A percentile compares a stretch with the other conserved stretches of the same genome.
Conservation (phyloP, 1,140 invertebrate species). For the Hyles vespertilio region DNA sequence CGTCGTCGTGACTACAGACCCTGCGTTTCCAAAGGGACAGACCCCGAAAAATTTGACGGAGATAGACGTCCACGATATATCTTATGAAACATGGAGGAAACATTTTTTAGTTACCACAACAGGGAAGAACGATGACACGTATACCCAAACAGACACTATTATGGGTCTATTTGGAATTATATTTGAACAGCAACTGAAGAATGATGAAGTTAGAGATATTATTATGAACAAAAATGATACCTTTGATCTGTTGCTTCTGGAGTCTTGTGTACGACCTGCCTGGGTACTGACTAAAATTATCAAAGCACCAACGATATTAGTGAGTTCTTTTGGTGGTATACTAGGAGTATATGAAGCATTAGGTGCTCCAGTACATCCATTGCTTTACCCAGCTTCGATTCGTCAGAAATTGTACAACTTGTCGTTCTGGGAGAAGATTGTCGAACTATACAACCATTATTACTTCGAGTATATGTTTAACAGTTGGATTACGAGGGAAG, state of each 20-base stretch:
- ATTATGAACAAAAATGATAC: conserved; percentile 1
- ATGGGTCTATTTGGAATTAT: conserved; percentile 11
- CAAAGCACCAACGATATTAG: conserved; percentile 1
- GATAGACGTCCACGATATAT: conserved; percentile 30
- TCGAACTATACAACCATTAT: conserved; percentile 21
- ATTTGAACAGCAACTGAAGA: conserved; percentile 24
- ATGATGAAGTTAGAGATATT: conserved; percentile 25
- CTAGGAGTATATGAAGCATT: conserved; percentile 28
- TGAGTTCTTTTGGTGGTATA: conserved; percentile 33
- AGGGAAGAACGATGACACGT: conserved; percentile 8
- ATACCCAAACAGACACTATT: conserved; percentile 6
- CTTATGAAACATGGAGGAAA: conserved; percentile 23
- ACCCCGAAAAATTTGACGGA: conserved; percentile 31
- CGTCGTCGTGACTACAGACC: conserved; percentile 46
- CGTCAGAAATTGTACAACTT: conserved; percentile 33
- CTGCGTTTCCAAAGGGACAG: conserved; percentile 28
- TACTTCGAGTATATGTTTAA: neutral
- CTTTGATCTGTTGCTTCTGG: conserved; percentile 3
- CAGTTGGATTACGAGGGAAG: neutral
- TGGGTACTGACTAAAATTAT: conserved; percentile 1
- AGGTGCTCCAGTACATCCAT: conserved; percentile 63
- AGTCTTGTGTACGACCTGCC: neutral
- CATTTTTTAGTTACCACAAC: conserved; percentile 3
- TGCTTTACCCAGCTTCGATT: conserved; percentile 59
- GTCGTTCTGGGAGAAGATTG: conserved; percentile 38